These are phyloP conservation scores for Drosophila trapezifrons DNA, from an alignment of 1,140 invertebrate genomes.

Conservation along the genomic window DNA sequence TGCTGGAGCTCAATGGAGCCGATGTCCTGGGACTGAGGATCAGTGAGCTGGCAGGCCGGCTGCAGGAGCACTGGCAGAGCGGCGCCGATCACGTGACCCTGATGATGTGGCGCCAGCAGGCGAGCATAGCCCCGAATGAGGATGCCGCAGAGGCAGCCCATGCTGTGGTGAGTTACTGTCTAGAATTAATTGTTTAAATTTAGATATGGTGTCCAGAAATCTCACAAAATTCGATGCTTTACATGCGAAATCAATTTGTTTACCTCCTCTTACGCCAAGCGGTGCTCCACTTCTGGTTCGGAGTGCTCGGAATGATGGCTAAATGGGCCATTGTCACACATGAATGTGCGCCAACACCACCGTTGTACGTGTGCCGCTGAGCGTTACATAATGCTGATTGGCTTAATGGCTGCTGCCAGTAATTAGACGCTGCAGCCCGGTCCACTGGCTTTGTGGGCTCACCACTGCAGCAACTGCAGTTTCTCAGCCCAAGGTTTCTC, in stretches of 20 bases:
- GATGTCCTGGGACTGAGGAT: constrained; percentile 83
- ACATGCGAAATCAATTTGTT: background rate
- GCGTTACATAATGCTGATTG: constrained; percentile 57
- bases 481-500: constrained; percentile 17
- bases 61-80: constrained; percentile 78
- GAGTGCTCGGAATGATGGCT: constrained; percentile 10
- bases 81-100: constrained; percentile 73
- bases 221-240: too few species aligned
- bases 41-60: constrained; percentile 76
- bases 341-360: constrained; percentile 14
- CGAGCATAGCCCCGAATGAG: constrained; percentile 20
- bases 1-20: constrained; percentile 82
- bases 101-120: constrained; percentile 77
- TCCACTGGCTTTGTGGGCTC: constrained; percentile 36
- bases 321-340: constrained; percentile 53
- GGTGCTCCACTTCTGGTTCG: background rate
- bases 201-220: too few species aligned
- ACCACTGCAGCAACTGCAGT: constrained; percentile 12
- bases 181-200: too few species aligned
- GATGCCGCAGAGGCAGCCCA: constrained; percentile 65
- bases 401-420: constrained; percentile 37
- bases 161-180: constrained; percentile 67
- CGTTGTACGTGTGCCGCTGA: constrained; percentile 34
- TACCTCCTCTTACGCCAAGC: background rate
- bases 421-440: constrained; percentile 42